A percentile compares a stretch with the other conserved stretches of the same genome.
Conservation (phyloP, 1,140 invertebrate genomes). For the Caerostris darwini region DNA sequence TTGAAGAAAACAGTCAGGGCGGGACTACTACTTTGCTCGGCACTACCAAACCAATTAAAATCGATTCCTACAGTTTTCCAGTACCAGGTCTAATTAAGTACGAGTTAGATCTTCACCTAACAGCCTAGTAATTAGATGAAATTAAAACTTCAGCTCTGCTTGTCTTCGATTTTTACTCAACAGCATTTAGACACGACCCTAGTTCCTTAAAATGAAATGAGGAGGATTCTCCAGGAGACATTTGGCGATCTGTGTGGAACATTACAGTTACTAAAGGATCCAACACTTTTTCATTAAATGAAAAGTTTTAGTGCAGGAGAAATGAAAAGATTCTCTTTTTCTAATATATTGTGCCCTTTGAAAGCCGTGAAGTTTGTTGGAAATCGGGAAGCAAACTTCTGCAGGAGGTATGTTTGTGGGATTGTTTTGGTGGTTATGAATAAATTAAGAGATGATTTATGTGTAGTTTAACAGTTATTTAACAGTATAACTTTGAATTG, state of each 20-base stretch:
- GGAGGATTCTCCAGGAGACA: not conserved
- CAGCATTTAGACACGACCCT: not conserved
- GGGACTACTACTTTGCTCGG: constrained; percentile 3
- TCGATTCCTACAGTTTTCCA: constrained; percentile 31
- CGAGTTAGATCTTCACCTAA: constrained; percentile 39
- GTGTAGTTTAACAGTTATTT: too few relatives aligned
- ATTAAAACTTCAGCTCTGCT: constrained; percentile 38
- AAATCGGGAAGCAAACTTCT: too few relatives aligned
- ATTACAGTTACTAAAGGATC: not conserved
- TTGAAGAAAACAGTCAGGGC: constrained; percentile 4
- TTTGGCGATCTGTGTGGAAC: not conserved
- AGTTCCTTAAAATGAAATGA: not conserved
- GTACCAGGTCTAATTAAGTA: constrained; percentile 44
- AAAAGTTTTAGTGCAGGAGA: not conserved
- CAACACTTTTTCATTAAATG: not conserved
- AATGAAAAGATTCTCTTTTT: too few relatives aligned
- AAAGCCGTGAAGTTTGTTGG: too few relatives aligned
- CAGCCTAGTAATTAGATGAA: constrained; percentile 58
- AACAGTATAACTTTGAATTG: too few relatives aligned
- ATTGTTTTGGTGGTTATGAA: too few relatives aligned
- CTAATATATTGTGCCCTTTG: too few relatives aligned
- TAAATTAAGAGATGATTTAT: too few relatives aligned
- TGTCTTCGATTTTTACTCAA: not conserved
- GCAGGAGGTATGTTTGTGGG: too few relatives aligned
- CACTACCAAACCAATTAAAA: constrained; percentile 48